phyloP scores from a whole-genome alignment of 2,113 vertebrate species.

The Paradisaea rubra region DNA sequence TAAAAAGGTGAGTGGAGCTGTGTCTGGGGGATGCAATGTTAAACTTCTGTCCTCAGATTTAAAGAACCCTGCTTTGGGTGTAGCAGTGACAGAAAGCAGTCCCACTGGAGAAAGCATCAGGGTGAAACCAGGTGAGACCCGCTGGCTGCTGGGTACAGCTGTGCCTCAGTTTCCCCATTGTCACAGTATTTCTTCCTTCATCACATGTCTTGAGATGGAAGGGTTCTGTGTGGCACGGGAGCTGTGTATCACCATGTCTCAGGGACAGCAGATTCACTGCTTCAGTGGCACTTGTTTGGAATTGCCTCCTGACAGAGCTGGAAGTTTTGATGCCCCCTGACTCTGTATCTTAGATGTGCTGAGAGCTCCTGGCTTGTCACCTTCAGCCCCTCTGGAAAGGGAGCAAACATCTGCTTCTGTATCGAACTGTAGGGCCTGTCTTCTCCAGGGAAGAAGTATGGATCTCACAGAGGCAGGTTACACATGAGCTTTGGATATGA shows the following conservation, averaged over 20 bases:
- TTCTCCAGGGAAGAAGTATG: background rate
- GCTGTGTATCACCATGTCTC: background rate
- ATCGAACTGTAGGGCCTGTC: background rate
- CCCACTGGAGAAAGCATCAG: background rate
- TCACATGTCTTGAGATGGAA: rapidly evolving
- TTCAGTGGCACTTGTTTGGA: background rate
- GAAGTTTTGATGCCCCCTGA: background rate
- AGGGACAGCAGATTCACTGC: background rate
- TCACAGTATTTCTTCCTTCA: rapidly evolving
- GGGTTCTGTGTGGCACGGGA: rapidly evolving
- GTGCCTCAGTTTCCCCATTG: background rate
- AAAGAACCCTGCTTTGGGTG: background rate
- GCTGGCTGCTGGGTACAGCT: background rate
- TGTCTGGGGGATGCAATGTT: background rate
- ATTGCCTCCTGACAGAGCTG: background rate
- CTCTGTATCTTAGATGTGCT: background rate
- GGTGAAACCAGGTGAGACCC: background rate
- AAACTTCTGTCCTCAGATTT: background rate
- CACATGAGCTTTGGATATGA: background rate
- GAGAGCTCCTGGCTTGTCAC: background rate
- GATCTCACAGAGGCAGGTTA: background rate
- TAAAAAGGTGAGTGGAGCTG: conserved; percentile 84
- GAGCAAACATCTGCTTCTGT: background rate
- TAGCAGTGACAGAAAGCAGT: background rate
- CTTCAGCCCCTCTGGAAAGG: background rate